phyloP scores from a whole-genome alignment of 2,113 vertebrate genomes.

The Delphinus delphis region DNA sequence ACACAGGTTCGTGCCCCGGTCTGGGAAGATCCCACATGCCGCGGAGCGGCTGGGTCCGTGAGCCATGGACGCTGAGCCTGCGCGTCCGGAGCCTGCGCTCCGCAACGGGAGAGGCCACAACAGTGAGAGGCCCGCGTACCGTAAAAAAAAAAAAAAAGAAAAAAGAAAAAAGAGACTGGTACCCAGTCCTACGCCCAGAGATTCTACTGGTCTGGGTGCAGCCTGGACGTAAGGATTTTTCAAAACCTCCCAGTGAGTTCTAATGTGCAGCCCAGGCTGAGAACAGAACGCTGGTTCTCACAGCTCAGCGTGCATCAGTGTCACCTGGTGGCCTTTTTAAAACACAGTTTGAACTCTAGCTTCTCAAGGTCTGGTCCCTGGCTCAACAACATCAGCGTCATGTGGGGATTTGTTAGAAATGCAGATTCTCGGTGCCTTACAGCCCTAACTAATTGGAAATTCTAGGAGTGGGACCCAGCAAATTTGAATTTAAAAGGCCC shows the following conservation, averaged over 20 bases:
- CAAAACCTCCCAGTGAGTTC: background rate
- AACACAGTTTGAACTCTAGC: background rate
- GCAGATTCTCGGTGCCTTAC: background rate
- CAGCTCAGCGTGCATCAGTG: accelerated
- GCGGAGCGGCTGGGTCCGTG: too few relatives aligned
- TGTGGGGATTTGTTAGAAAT: background rate
- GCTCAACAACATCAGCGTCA: background rate
- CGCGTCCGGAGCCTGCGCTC: too few relatives aligned
- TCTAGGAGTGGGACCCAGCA: background rate
- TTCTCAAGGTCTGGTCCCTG: background rate
- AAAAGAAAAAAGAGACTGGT: background rate
- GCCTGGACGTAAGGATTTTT: background rate
- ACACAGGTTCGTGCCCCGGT: too few relatives aligned
- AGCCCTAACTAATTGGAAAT: background rate
- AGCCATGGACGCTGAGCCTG: too few relatives aligned
- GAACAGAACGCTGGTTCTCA: background rate
- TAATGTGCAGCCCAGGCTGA: background rate
- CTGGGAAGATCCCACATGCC: too few relatives aligned
- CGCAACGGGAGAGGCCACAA: too few relatives aligned
- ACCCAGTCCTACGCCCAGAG: background rate
- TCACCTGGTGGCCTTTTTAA: background rate
- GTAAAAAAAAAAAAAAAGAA: too few relatives aligned
- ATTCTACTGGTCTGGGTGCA: background rate
- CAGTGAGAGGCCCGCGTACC: too few relatives aligned
- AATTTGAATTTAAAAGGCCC: background rate